A percentile compares a stretch with the other conserved stretches of the same genome.
These are phyloP conservation scores for Rhizoglyphus robini DNA, from an alignment of 1,140 invertebrate species.

Conservation along the genomic window DNA sequence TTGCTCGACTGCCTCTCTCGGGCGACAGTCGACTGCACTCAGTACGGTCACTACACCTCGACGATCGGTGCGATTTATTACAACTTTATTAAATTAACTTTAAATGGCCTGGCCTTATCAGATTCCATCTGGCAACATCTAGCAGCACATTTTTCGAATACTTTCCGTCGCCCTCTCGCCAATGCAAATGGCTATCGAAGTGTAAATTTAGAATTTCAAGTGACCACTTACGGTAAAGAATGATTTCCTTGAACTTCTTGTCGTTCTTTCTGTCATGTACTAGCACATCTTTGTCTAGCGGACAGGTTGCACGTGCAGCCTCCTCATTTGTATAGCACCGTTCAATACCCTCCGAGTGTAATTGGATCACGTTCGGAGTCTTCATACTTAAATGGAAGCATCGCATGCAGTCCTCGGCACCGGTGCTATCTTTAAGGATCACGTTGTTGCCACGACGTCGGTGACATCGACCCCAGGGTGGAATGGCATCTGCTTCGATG, in stretches of 20 bases:
- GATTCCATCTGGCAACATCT: not conserved
- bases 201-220: too few relatives aligned
- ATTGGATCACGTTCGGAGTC: constrained; percentile 47
- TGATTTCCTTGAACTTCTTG: constrained; percentile 25
- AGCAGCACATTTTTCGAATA: not conserved
- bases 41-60: too few relatives aligned
- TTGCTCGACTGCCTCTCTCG: too few relatives aligned
- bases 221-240: constrained; percentile 21
- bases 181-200: too few relatives aligned
- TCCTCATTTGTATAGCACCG: constrained; percentile 49
- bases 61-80: too few relatives aligned
- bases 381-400: constrained; percentile 47
- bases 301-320: constrained; percentile 45
- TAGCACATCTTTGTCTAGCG: constrained; percentile 31
- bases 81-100: constrained; percentile 1
- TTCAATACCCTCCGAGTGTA: constrained; percentile 43
- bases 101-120: not conserved
- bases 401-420: constrained; percentile 43
- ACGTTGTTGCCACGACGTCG: constrained; percentile 46
- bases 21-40: too few relatives aligned
- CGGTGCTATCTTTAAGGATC: constrained; percentile 46
- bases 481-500: constrained; percentile 48
- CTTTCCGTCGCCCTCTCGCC: not conserved
- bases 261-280: constrained; percentile 24
- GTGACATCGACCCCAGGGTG: constrained; percentile 52